Base-by-base conservation (phyloP, 2,113 vertebrate species). In the Phalacrocorax brasilianus region DNA sequence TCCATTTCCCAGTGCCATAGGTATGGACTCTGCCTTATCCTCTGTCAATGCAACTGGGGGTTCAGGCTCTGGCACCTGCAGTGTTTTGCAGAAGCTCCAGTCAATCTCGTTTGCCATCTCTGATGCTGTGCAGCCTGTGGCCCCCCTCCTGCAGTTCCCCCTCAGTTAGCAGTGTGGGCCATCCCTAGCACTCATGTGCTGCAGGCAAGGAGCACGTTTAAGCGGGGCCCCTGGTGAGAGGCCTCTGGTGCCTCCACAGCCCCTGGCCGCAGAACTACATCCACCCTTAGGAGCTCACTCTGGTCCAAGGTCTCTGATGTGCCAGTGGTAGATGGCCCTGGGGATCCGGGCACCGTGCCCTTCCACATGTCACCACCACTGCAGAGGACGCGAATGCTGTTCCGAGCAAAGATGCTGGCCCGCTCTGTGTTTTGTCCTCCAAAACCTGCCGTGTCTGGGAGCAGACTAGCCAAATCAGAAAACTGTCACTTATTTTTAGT, bases 141-240 rank as follows among this genome's bases (percentile, higher is more conserved):
- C 42, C 6, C 16, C 33, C 13, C 15, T 35, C 8, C 28, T 61
- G 35, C 53, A 70, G 44, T 47, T 87, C 16, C 23, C 16, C 23
- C 15, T 58, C 26, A 26, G 11, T 11, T 63, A 35, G 12, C 26
- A 42, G 38, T 18, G 45, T 27, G 22, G 28, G 28, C 20, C 28
- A 14, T 42, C 10, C 22, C 12, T 62, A 56, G 53, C 16, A 63
- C 14, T 4, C 11, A n/a, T 3, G 7, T 78, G 15, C 38, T 49
- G 38, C 20, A 7, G 2, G 28, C 0, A 2, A 71, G 47, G 40
- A 56, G 33, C 35, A 49, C 0, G 0, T n/a, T 38, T 71, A 40
- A 85, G 17, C n/a, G 45, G 27, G 13, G 6, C 3, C 6, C 11
- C 23, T 50, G 5, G 6, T 42, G 35, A 84, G 53, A 68, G 22